Evolutionary conservation across 2,888 invertebrate genomes (phyloP).

Genomic region (Lithodes maja): DNA sequence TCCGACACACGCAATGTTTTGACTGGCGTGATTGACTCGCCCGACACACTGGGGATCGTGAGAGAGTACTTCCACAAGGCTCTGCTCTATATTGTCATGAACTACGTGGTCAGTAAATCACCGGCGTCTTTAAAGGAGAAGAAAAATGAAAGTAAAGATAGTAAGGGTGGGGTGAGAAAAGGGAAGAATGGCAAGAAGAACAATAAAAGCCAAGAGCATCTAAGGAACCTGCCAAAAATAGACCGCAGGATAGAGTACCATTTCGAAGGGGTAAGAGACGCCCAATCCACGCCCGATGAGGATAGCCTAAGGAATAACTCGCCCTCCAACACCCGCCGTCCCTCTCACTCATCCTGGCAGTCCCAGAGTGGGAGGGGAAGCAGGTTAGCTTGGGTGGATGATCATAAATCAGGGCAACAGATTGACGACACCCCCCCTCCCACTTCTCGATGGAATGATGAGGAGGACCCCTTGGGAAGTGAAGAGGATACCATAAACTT

Average conservation of each 20-base stretch:
- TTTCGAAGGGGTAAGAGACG: constrained; percentile 33
- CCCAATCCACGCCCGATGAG: neutral
- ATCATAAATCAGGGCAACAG: constrained; percentile 12
- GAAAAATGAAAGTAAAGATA: neutral
- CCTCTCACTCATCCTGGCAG: constrained; percentile 39
- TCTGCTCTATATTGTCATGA: constrained; percentile 74
- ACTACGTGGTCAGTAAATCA: constrained; percentile 70
- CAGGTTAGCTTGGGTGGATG: constrained; percentile 64
- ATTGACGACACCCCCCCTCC: constrained; percentile 41
- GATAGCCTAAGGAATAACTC: neutral
- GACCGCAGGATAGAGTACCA: constrained; percentile 30
- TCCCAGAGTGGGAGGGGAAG: constrained; percentile 65
- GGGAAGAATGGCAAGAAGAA: neutral
- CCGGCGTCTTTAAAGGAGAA: neutral
- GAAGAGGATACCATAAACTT: constrained; percentile 21
- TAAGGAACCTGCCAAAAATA: constrained; percentile 42
- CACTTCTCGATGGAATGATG: constrained; percentile 29
- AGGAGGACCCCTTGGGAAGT: constrained; percentile 15
- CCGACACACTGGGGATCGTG: constrained; percentile 73
- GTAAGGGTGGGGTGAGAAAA: neutral
- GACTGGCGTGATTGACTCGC: constrained; percentile 75
- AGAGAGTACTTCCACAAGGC: constrained; percentile 74
- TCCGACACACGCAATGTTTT: constrained; percentile 75
- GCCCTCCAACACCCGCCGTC: constrained; percentile 12
- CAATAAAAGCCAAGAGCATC: constrained; percentile 4